Percentiles rank a stretch among this genome's conserved stretches.
phyloP scores from a whole-genome alignment of 2,888 invertebrate genomes.

The Archips xylosteana region DNA sequence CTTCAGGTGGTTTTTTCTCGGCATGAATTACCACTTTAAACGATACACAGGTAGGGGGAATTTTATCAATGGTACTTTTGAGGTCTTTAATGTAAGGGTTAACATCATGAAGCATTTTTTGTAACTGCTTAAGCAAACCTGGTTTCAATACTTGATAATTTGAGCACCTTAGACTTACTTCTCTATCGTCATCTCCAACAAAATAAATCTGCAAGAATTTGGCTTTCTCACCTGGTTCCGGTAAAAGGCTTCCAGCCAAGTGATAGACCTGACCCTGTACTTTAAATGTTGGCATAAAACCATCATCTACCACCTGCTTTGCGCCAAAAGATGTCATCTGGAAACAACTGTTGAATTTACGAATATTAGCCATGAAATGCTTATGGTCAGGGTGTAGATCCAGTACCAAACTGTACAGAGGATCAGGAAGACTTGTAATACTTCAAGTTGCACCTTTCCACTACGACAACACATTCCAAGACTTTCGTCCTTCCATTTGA shows the following conservation, averaged over 20 bases:
- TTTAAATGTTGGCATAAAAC: no score
- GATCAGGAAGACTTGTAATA: constrained; percentile 15
- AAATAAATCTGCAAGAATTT: constrained; percentile 34
- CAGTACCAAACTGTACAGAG: constrained; percentile 19
- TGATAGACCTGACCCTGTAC: no score
- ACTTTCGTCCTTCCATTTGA: not conserved
- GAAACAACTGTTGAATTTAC: constrained; percentile 33
- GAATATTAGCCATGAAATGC: constrained; percentile 23
- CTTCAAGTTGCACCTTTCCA: not conserved
- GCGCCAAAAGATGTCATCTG: constrained; percentile 39
- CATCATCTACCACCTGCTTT: constrained; percentile 14
- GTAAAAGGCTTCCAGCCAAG: constrained; percentile 26
- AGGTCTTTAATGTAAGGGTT: no score
- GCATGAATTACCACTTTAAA: no score
- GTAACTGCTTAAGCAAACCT: no score
- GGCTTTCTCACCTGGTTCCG: constrained; percentile 9
- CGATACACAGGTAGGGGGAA: no score
- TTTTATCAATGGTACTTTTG: no score
- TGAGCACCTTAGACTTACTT: constrained; percentile 7
- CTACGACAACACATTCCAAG: not conserved
- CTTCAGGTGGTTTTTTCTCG: no score
- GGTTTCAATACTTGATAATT: no score
- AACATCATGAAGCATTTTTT: no score
- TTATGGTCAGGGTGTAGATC: constrained; percentile 24
- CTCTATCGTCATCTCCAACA: constrained; percentile 24